These are phyloP conservation scores for Mycetomoellerius zeteki DNA, from an alignment of 1,140 invertebrate species.

Conservation along the genomic window DNA sequence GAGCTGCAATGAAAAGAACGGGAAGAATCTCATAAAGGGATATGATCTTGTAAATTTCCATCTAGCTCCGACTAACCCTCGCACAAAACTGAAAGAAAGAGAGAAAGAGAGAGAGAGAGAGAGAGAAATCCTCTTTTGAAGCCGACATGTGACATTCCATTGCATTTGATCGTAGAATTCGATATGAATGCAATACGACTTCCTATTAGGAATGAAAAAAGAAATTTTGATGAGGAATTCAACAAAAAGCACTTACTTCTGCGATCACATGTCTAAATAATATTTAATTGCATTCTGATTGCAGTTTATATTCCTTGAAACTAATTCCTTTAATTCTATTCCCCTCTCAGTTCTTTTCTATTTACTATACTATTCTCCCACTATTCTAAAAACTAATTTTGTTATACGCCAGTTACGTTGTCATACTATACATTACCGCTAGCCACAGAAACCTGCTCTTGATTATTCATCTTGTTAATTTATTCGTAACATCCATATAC, in stretches of 20 bases:
- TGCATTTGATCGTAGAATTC: constrained; percentile 36
- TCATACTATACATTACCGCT: neutral
- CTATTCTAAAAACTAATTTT: neutral
- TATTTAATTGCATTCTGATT: constrained; percentile 14
- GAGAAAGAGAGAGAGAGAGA: neutral
- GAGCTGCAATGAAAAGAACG: constrained; percentile 56
- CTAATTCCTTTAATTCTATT: constrained; percentile 11
- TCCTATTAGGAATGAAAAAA: neutral
- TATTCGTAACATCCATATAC: neutral
- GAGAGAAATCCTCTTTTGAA: constrained; percentile 7
- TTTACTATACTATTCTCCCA: neutral
- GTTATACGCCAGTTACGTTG: neutral
- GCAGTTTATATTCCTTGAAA: neutral
- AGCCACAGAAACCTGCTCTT: neutral
- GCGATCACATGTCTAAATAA: neutral
- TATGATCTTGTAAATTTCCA: constrained; percentile 64
- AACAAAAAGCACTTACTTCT: constrained; percentile 13
- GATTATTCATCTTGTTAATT: neutral
- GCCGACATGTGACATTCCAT: constrained; percentile 43
- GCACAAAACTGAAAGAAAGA: neutral
- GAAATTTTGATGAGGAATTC: constrained; percentile 20
- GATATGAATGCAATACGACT: constrained; percentile 24
- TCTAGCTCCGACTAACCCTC: constrained; percentile 13
- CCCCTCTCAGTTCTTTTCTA: neutral
- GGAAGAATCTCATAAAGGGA: constrained; percentile 61